A percentile compares a stretch with the other conserved stretches of the same genome.
Conservation (phyloP, 2,113 vertebrate genomes). For the Butastur rufipennis region DNA sequence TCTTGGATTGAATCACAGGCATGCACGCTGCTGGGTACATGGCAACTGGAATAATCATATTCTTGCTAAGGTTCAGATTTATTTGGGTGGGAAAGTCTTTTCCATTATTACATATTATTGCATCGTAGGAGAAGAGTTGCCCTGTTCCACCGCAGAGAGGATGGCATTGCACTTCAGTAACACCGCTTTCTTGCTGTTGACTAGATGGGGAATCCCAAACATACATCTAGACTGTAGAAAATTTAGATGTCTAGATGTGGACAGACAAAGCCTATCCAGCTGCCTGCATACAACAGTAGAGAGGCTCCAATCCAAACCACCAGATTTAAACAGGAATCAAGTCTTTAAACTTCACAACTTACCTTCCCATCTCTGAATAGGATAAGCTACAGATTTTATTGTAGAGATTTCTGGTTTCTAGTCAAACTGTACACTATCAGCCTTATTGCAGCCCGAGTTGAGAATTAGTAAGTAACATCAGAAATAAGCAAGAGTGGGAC, state of each 20-base stretch:
- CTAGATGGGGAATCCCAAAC: not conserved
- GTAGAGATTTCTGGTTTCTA: not conserved
- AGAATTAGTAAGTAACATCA: not conserved
- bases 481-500: not conserved
- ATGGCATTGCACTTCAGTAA: not conserved
- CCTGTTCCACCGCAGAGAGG: not conserved
- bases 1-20: not conserved
- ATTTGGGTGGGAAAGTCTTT: not conserved
- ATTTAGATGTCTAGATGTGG: not conserved
- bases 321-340: not conserved
- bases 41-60: not conserved
- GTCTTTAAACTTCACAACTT: not conserved
- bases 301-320: not conserved
- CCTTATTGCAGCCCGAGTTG: not conserved
- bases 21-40: accelerated
- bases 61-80: not conserved
- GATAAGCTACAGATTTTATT: not conserved
- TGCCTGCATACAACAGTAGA: not conserved
- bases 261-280: not conserved
- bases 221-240: not conserved
- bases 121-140: not conserved
- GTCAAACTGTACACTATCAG: not conserved
- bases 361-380: not conserved
- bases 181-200: not conserved
- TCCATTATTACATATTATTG: not conserved